Evolutionary conservation across 2,888 invertebrate genomes (phyloP).

Genomic region (Gymnoscelis rufifasciata): DNA sequence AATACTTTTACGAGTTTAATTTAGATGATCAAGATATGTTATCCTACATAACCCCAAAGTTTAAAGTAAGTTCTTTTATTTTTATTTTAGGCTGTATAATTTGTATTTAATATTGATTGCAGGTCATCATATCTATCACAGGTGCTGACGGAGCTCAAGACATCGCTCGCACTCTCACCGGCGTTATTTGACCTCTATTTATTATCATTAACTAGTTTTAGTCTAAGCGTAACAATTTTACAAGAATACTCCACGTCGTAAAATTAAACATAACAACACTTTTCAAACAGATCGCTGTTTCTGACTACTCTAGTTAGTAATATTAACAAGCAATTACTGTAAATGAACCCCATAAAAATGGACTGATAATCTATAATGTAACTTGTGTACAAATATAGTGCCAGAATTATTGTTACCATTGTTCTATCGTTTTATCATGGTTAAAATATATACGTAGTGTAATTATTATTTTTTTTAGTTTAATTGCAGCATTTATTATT

Average conservation of each 20-base stretch:
- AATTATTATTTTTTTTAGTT: conserved; percentile 36
- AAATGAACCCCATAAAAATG: neutral
- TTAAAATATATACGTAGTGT: conserved; percentile 28
- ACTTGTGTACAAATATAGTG: conserved; percentile 46
- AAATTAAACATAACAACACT: no score
- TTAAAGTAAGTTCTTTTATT: no score
- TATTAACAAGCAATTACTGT: no score
- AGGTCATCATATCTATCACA: conserved; percentile 39
- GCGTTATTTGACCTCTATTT: conserved; percentile 49
- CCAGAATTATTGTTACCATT: conserved; percentile 40
- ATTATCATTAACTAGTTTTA: conserved; percentile 58
- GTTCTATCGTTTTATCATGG: conserved; percentile 31
- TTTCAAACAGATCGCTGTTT: no score
- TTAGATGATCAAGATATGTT: no score
- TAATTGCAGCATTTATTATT: conserved; percentile 62
- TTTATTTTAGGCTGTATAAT: neutral
- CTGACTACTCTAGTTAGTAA: no score
- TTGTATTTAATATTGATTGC: conserved; percentile 31
- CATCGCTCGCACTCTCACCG: conserved; percentile 31
- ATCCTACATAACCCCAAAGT: no score
- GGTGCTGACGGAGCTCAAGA: conserved; percentile 57
- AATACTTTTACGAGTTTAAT: no score
- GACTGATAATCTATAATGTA: conserved; percentile 2
- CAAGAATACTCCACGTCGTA: conserved; percentile 39
- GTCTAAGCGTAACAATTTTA: conserved; percentile 48